Evolutionary conservation across 1,140 invertebrate species (phyloP), one percentile per base, ranked within the genome.

Genomic region (Bombus superbus): DNA sequence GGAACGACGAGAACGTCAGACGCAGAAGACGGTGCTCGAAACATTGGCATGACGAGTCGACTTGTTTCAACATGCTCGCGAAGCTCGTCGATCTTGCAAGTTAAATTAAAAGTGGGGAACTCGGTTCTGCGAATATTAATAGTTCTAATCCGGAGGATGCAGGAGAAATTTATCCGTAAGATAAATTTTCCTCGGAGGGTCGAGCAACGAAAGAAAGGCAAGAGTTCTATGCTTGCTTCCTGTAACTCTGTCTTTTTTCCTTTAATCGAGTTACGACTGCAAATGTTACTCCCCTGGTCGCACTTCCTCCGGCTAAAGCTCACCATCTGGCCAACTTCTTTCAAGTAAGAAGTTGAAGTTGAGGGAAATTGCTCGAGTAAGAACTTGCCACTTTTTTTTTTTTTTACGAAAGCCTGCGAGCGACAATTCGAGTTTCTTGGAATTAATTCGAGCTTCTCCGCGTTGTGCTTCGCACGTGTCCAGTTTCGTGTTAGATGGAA

Each of bases 31-130:
- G 38, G 35, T 40, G 10, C 25, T 42, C 22, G 25, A 25, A n/a
- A 38, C 83, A 81, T 79, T 76, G 66, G 32, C 66, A 32, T 18
- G 64, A 85, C 76, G n/a, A 76, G 80, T 86, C 76, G 59, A 66
- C 59, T 83, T 53, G 32, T 42, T 3, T 28, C 25, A 22, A n/a
- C 25, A 18, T 35, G 11, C 57, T 32, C 32, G 6, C n/a, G n/a
- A 44, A 64, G 38, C 53, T 44, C 73, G 40, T 82, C 80, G 71
- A 62, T 72, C 80, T 3, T 25, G 5, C 22, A 10, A 1, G 10
- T 9, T 32, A 81, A 72, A 81, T 72, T 72, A 72, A 72, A 81
- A 62, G 59, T 11, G 57, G 40, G 28, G 35, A 35, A 25, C 72
- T 8, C 32, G 22, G 32, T 25, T 40, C 28, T 10, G 68, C 25